Conservation (phyloP, 2,888 invertebrate genomes). For the Gymnosoma rotundatum region DNA sequence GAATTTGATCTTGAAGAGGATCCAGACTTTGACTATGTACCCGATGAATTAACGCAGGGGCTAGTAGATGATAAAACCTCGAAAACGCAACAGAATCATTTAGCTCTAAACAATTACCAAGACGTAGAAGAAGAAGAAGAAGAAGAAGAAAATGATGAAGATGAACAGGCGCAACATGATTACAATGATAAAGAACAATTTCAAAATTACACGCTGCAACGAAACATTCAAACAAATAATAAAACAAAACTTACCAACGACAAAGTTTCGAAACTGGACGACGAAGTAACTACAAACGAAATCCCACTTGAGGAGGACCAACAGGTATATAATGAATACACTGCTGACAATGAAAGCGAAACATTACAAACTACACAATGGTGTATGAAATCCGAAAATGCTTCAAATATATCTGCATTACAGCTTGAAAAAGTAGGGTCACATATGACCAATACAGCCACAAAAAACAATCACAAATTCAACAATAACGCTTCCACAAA, state of each 20-base stretch:
- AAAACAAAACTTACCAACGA: constrained; percentile 17
- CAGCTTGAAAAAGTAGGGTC: constrained; percentile 14
- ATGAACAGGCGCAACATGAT: constrained; percentile 28
- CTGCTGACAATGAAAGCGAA: constrained; percentile 15
- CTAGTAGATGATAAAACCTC: constrained; percentile 41
- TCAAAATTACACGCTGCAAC: constrained; percentile 29
- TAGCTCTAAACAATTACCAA: constrained; percentile 20
- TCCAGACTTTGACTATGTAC: constrained; percentile 55
- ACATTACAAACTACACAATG: constrained; percentile 35
- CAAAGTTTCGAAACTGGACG: not conserved
- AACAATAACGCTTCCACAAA: constrained; percentile 19
- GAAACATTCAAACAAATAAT: constrained; percentile 21
- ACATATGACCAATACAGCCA: not conserved
- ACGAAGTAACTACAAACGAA: constrained; percentile 9
- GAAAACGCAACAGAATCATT: constrained; percentile 29
- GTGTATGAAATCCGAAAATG: constrained; percentile 34
- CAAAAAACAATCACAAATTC: not conserved
- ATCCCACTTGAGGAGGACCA: constrained; percentile 11
- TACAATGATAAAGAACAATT: constrained; percentile 40
- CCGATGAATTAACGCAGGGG: constrained; percentile 37
- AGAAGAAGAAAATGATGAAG: constrained; percentile 29
- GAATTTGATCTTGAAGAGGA: constrained; percentile 54
- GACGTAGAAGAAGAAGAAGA: constrained; percentile 21
- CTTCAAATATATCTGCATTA: not conserved
- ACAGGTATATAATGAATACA: constrained; percentile 15